These are phyloP conservation scores for Plecotus auritus DNA, from an alignment of 2,113 vertebrate species.

Conservation along the genomic window DNA sequence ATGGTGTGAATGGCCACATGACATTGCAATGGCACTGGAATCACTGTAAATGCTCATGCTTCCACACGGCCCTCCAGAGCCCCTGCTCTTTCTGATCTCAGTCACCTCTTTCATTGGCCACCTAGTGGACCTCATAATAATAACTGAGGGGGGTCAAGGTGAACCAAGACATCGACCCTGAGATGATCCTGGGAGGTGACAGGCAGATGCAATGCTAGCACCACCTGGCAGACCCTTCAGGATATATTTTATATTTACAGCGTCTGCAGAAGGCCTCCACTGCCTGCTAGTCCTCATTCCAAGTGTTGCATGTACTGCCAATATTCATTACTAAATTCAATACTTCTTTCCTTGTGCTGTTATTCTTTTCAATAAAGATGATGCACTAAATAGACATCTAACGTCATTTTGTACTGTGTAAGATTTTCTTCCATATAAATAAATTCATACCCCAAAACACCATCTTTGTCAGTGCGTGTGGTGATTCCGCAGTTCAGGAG, in stretches of 20 bases:
- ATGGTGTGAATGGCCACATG: too few relatives aligned
- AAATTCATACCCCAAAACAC: slow-evolving; percentile 7
- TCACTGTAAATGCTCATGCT: too few relatives aligned
- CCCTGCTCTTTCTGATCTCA: not conserved
- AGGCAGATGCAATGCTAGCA: accelerated
- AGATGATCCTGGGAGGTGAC: not conserved
- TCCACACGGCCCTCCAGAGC: not conserved
- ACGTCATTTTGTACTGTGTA: not conserved
- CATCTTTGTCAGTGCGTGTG: not conserved
- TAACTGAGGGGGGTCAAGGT: not conserved
- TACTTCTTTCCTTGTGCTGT: not conserved
- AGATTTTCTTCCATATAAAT: not conserved
- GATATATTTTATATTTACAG: not conserved
- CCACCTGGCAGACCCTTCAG: not conserved
- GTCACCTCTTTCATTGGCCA: not conserved
- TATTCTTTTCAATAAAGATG: slow-evolving; percentile 18
- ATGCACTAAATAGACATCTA: not conserved
- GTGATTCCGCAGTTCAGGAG: not conserved
- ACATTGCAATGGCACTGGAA: not conserved
- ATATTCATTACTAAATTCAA: not conserved
- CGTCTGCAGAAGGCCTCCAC: not conserved
- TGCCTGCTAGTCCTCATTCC: not conserved
- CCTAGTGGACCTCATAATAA: not conserved
- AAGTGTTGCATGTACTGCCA: not conserved
- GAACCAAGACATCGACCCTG: not conserved